Conservation (phyloP, 2,888 invertebrate species). For the Papilio protenor region DNA sequence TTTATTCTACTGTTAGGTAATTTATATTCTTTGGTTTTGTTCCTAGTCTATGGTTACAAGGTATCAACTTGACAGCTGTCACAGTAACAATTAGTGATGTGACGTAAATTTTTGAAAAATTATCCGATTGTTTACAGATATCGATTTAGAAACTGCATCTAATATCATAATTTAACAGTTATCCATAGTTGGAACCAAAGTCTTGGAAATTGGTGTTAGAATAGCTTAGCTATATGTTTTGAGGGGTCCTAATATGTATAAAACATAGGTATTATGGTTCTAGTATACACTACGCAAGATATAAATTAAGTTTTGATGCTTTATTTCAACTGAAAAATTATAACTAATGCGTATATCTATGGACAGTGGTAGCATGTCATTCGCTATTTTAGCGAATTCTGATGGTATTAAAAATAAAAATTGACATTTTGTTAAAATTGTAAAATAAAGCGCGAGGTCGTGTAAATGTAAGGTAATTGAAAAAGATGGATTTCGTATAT, state of each 20-base stretch:
- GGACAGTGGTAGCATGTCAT: too few relatives aligned
- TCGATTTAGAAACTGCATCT: not conserved
- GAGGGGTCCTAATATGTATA: not conserved
- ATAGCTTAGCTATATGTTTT: slow-evolving; percentile 11
- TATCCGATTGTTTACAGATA: not conserved
- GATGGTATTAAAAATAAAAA: too few relatives aligned
- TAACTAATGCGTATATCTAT: too few relatives aligned
- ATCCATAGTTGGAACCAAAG: not conserved
- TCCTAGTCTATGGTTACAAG: not conserved
- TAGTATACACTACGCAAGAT: not conserved
- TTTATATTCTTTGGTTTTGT: not conserved
- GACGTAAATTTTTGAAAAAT: not conserved
- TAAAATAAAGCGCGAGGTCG: not conserved
- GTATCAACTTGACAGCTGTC: not conserved
- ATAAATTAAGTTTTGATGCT: not conserved
- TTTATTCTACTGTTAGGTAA: not conserved
- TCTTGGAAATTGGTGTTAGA: not conserved
- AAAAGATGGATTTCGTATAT: too few relatives aligned
- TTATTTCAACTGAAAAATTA: not conserved
- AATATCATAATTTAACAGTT: too few relatives aligned
- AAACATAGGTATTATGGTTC: not conserved
- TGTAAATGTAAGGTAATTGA: not conserved
- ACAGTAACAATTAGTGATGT: not conserved
- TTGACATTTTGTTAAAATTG: not conserved
- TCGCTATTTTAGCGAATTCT: too few relatives aligned